Base-by-base conservation (phyloP, 2,888 invertebrate genomes). In the Sturmia bella region DNA sequence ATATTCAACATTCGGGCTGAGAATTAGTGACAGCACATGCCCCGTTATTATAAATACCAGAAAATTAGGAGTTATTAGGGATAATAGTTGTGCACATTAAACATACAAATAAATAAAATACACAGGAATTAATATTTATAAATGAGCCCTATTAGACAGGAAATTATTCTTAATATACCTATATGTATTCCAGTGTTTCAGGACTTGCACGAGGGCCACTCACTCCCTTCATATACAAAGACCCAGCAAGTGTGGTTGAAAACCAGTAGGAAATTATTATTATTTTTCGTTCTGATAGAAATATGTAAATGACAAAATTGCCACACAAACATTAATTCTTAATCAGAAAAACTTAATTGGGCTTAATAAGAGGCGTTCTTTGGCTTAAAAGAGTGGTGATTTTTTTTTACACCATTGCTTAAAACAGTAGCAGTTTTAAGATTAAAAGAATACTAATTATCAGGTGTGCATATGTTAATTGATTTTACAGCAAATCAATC, bases 41-140 rank as follows among this genome's bases (percentile, higher is more conserved):
- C 43, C 43, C 70, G 69, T 5, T 21, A 4, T 19, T 57, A 73
- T 69, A 69, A 77, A 69, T 59, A 54, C 43, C 69, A 81, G 73
- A 74, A 81, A 81, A 81, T 81, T 77, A 69, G 50, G 17, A 52
- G 73, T 69, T 73, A 70, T 77, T 76, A 81, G 21, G 57, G 13
- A 41, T 77, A 64, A 64, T 72, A 41, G 64, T 17, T 57, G 19
- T 15, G 15, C 24, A 48, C 27, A 48, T 43, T n/a, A 17, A 17
- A 24, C 13, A 61, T 9, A 32, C 7, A 57, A 1, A 4, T 24
- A 39, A 39, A 57, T 32, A 17, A 39, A 52, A 39, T 15, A 48
- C 12, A n/a, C 6, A 48, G 2, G 24, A 11, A 4, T 37, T 39
- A 32, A 32, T n/a, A n/a, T 27, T 41, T 17, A 64, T 21, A 64